These are phyloP conservation scores for Diglossa cyanea DNA, from an alignment of 2,797 vertebrate genomes.

Conservation along the genomic window DNA sequence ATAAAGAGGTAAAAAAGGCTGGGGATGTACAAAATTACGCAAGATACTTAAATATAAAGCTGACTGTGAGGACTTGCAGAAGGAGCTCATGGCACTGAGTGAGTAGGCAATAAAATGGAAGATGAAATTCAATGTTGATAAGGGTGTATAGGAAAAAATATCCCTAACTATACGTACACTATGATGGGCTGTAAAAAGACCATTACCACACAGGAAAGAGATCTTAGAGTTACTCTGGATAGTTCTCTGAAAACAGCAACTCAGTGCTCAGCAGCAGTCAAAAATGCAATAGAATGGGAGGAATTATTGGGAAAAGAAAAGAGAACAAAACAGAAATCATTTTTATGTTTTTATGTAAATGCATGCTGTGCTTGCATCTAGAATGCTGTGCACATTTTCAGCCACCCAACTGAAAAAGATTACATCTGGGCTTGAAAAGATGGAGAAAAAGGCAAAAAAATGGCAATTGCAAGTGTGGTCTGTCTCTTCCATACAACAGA, in stretches of 20 bases:
- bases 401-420: background rate
- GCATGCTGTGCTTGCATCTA: background rate
- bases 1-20: background rate
- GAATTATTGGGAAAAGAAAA: constrained; percentile 8
- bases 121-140: constrained; percentile 35
- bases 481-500: background rate
- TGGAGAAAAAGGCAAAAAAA: background rate
- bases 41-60: background rate
- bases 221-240: background rate
- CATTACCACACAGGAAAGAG: constrained; percentile 10
- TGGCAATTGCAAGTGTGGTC: background rate
- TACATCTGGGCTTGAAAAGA: background rate
- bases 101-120: constrained; percentile 44
- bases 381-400: background rate
- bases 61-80: background rate
- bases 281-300: constrained; percentile 9
- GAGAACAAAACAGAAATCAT: constrained; percentile 4
- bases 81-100: background rate
- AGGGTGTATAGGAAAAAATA: constrained; percentile 4
- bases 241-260: constrained; percentile 14
- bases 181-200: constrained; percentile 20
- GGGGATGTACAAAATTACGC: background rate
- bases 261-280: background rate
- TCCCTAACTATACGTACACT: background rate
- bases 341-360: constrained; percentile 20